Conservation (phyloP, 2,888 invertebrate genomes). For the Dugesia japonica region DNA sequence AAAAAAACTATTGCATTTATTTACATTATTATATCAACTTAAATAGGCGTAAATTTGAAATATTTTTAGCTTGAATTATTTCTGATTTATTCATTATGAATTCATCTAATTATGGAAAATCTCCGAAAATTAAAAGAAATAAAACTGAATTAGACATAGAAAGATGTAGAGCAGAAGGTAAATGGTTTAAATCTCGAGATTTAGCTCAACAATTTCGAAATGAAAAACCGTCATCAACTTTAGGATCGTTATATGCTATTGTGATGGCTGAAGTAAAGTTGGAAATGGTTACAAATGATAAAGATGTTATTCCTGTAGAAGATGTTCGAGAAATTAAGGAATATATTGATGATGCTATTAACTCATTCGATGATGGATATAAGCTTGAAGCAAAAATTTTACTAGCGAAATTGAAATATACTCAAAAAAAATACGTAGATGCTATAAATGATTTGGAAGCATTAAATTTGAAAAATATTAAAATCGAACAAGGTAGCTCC, state of each 20-base stretch:
- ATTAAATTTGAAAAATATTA: neutral
- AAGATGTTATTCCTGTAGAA: neutral
- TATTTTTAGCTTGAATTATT: too few relatives aligned
- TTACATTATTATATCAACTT: neutral
- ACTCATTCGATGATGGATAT: slow-evolving; percentile 3
- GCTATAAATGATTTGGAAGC: neutral
- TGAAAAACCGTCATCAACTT: slow-evolving; percentile 12
- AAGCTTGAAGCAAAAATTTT: neutral
- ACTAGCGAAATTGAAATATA: neutral
- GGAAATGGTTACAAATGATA: neutral
- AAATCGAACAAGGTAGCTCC: neutral
- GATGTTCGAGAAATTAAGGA: neutral
- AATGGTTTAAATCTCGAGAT: slow-evolving; percentile 26
- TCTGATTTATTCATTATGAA: neutral
- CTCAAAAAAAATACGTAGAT: neutral
- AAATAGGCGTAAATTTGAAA: neutral
- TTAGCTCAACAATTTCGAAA: neutral
- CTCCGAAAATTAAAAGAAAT: slow-evolving; percentile 27
- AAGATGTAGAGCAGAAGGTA: slow-evolving; percentile 28
- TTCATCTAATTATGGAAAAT: slow-evolving; percentile 28
- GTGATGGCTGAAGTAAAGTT: slow-evolving; percentile 1
- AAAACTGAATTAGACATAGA: slow-evolving; percentile 21
- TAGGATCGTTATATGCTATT: neutral
- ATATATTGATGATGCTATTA: neutral
- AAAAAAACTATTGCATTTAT: too few relatives aligned